These are phyloP conservation scores for Spea multiplicata DNA, from an alignment of 2,113 vertebrate species.

Conservation along the genomic window DNA sequence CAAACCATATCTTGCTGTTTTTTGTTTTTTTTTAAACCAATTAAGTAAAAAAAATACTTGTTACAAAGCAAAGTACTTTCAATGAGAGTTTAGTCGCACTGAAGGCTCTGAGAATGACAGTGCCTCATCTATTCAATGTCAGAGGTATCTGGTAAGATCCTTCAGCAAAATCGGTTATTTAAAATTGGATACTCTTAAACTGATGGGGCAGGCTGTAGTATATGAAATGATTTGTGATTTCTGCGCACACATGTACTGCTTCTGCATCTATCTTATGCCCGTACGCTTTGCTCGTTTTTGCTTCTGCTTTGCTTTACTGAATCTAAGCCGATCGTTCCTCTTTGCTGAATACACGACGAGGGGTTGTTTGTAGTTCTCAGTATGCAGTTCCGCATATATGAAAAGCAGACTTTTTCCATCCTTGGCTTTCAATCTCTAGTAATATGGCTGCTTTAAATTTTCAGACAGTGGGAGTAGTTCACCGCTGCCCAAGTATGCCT, in stretches of 20 bases:
- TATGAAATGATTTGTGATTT: no score
- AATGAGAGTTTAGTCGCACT: no score
- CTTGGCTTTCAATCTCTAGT: conserved; percentile 71
- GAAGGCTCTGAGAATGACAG: no score
- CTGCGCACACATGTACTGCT: conserved; percentile 39
- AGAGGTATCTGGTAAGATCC: no score
- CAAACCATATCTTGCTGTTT: no score
- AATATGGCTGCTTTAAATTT: conserved; percentile 78
- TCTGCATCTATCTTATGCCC: conserved; percentile 49
- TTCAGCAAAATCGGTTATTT: no score
- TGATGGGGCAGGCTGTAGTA: no score
- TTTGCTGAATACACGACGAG: conserved; percentile 44
- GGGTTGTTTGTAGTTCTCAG: not conserved
- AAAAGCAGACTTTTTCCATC: conserved; percentile 28
- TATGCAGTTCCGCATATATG: not conserved
- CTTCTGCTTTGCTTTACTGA: conserved; percentile 13
- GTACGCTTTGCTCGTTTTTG: conserved; percentile 33
- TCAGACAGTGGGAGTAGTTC: conserved; percentile 90
- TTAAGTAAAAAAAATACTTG: no score
- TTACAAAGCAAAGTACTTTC: no score
- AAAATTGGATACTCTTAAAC: no score
- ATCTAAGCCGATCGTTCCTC: not conserved
- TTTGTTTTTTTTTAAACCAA: no score
- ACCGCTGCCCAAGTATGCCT: conserved; percentile 94
- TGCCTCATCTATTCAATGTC: no score